Base-by-base conservation (phyloP, 2,113 vertebrate species). In the Zosterops hypoxanthus region DNA sequence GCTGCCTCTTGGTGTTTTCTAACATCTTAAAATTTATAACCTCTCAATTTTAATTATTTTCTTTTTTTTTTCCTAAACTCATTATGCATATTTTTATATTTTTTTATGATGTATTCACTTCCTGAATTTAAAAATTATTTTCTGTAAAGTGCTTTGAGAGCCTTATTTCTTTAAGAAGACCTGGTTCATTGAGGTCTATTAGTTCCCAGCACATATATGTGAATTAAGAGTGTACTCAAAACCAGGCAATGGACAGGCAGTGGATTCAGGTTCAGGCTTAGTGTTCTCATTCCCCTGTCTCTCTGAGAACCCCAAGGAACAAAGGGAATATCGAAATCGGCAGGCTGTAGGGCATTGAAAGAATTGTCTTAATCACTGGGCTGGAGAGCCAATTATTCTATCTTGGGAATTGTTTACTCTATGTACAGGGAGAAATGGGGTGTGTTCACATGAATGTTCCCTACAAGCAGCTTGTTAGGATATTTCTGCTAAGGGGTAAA, bases 41-140 rank as follows among this genome's bases (percentile, higher is more conserved):
- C 49, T 68, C 44, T 68, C 26, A 80, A 69, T 72, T 60, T 52
- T 26, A 6, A 24, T 23, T 22, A 3, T 63, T 56, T 44, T 16
- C 7, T 23, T 34, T 28, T 10, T n/a, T 79, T 47, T 42, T 2
- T 0, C 13, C 8, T 5, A 41, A 70, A 19, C 1, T 23, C 25
- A 34, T 3, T 31, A 44, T 33, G 3, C 4, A 14, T 82, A n/a
- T 55, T 84, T 77, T 73, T 0, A 29, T 44, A 23, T 7, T 4
- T 5, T 75, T 82, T 65, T 65, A 31, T 39, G 5, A n/a, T 16
- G 1, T 8, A 71, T 60, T 82, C 4, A 34, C 49, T 69, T 80
- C 26, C 4, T 64, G 49, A 85, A 41, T 87, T 87, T 55, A 52
- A 1, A 63, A 55, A 39, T 46, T 33, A 17, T 76, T 82, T 47